Conservation (phyloP, 2,888 invertebrate species). For the Busseola fusca region DNA sequence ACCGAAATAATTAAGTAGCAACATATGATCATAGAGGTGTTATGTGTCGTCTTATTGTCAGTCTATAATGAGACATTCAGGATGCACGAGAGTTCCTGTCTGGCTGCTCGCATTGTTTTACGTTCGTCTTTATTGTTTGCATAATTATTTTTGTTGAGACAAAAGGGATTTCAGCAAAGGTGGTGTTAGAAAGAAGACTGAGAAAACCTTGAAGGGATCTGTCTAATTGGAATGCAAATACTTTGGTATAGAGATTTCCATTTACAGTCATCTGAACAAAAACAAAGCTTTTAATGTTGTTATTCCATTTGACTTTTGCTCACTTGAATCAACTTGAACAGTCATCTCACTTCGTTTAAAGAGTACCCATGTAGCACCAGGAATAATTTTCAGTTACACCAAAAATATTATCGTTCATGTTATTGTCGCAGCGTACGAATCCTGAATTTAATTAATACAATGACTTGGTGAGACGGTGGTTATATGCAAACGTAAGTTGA, state of each 20-base stretch:
- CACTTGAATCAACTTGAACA: slow-evolving; percentile 1
- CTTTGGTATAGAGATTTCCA: neutral
- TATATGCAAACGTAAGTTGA: slow-evolving; percentile 53
- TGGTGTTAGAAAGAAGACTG: neutral
- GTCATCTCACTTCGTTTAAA: slow-evolving; percentile 9
- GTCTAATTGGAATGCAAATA: slow-evolving; percentile 10
- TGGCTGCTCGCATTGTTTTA: slow-evolving; percentile 43
- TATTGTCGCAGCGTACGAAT: slow-evolving; percentile 43
- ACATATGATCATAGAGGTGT: slow-evolving; percentile 22
- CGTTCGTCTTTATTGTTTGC: slow-evolving; percentile 35
- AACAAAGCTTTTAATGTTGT: neutral
- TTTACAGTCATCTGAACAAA: neutral
- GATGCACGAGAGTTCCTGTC: slow-evolving; percentile 33
- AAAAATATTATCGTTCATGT: slow-evolving; percentile 42
- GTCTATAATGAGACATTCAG: slow-evolving; percentile 46
- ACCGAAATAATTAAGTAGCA: slow-evolving; percentile 29
- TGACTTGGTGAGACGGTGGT: slow-evolving; percentile 56
- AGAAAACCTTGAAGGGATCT: neutral
- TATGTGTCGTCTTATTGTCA: slow-evolving; percentile 43
- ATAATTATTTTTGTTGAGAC: slow-evolving; percentile 43
- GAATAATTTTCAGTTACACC: slow-evolving; percentile 5
- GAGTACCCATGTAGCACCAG: neutral
- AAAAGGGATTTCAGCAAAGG: slow-evolving; percentile 2
- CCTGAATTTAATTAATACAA: slow-evolving; percentile 61
- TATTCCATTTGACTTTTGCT: slow-evolving; percentile 1